A percentile compares a stretch with the other conserved stretches of the same genome.
Conservation (phyloP, 2,797 vertebrate genomes). For the Thunnus albacares region DNA sequence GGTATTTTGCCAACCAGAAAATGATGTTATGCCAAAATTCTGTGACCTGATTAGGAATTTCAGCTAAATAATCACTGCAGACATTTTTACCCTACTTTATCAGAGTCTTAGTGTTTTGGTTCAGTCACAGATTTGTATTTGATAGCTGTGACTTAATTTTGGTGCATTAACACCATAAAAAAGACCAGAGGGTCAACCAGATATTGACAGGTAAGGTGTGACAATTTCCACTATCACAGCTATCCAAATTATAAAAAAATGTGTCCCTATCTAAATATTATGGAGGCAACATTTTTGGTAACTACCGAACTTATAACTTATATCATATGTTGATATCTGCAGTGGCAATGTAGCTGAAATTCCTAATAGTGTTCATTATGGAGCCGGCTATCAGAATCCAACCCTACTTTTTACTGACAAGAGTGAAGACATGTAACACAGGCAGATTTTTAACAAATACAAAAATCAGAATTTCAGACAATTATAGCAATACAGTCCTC, state of each 20-base stretch:
- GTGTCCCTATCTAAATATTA: background rate
- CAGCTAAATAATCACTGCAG: background rate
- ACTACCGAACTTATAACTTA: too few species aligned
- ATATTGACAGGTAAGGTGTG: too few species aligned
- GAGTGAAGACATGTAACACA: constrained; percentile 22
- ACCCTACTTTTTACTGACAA: background rate
- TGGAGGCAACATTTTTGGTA: background rate
- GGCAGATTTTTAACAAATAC: background rate
- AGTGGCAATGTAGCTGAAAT: background rate
- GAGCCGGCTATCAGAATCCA: background rate
- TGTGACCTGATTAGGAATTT: constrained; percentile 8
- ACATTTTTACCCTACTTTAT: background rate
- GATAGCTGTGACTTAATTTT: too few species aligned
- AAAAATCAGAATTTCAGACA: constrained; percentile 21
- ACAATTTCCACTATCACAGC: too few species aligned
- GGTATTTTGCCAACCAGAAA: background rate
- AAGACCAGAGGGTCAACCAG: too few species aligned
- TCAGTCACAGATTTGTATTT: too few species aligned
- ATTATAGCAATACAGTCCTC: constrained; percentile 16
- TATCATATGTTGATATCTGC: background rate
- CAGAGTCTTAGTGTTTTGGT: background rate
- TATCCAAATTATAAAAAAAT: too few species aligned
- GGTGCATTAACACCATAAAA: too few species aligned
- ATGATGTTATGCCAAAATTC: background rate
- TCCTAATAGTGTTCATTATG: background rate